These are phyloP conservation scores for Prolemur simus DNA, from an alignment of 2,113 vertebrate genomes.

Conservation along the genomic window DNA sequence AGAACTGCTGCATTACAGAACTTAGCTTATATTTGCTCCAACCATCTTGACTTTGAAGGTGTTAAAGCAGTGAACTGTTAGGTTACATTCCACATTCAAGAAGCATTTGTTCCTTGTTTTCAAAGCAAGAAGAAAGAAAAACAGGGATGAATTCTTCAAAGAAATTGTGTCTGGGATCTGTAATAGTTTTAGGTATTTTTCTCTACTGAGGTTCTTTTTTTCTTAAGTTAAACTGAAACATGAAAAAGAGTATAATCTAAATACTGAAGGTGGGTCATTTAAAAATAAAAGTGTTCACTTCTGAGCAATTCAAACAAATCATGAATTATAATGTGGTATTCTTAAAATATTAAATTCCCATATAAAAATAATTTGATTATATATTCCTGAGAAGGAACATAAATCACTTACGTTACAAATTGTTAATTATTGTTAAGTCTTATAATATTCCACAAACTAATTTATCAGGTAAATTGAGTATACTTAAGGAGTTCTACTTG, in stretches of 20 bases:
- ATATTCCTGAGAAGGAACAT: not conserved
- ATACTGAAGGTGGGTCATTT: not conserved
- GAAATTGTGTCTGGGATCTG: not conserved
- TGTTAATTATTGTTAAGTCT: not conserved
- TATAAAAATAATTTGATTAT: not conserved
- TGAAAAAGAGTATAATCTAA: not conserved
- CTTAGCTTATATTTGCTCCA: not conserved
- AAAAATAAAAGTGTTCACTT: conserved; percentile 9
- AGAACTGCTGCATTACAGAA: not conserved
- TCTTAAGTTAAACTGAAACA: not conserved
- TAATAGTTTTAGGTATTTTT: conserved; percentile 28
- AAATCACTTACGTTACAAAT: conserved; percentile 13
- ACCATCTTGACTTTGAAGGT: not conserved
- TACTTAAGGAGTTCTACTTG: not conserved
- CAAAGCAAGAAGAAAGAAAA: conserved; percentile 40
- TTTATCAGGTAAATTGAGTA: not conserved
- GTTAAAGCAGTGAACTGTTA: not conserved
- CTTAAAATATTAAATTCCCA: not conserved
- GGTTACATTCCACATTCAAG: not conserved
- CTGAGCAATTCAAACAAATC: conserved; percentile 14
- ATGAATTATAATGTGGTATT: not conserved
- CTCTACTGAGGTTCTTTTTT: not conserved
- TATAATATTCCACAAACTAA: conserved; percentile 3
- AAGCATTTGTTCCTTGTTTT: conserved; percentile 39
- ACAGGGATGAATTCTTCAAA: not conserved